Conservation (phyloP, 2,113 vertebrate genomes). For the Nannobrachium achirus region DNA sequence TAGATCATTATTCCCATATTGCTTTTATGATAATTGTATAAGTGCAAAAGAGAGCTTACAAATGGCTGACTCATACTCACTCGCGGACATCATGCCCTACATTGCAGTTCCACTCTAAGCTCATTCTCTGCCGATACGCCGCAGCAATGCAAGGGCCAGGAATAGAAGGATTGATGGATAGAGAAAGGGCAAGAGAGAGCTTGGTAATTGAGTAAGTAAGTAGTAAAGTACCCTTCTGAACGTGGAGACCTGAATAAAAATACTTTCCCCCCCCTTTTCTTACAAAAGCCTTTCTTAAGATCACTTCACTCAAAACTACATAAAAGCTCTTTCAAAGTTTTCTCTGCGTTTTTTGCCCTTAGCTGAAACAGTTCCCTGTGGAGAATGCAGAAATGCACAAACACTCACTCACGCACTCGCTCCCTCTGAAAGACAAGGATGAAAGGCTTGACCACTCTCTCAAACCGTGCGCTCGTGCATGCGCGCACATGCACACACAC, state of each 20-base stretch:
- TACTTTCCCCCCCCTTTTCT: constrained; percentile 57
- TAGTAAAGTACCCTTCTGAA: constrained; percentile 75
- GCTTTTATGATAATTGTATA: neutral
- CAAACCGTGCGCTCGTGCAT: neutral
- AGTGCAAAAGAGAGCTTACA: constrained; percentile 48
- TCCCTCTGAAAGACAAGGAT: constrained; percentile 64
- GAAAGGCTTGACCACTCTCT: constrained; percentile 72
- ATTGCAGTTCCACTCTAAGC: constrained; percentile 65
- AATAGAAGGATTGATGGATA: constrained; percentile 73
- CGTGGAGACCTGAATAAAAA: constrained; percentile 64
- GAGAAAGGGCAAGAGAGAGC: constrained; percentile 57
- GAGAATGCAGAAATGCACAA: constrained; percentile 68
- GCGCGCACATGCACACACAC: constrained; percentile 28
- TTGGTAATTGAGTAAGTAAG: constrained; percentile 78
- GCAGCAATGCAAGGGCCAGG: constrained; percentile 62
- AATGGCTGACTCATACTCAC: constrained; percentile 67
- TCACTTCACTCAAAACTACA: constrained; percentile 81
- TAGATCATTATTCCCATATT: neutral
- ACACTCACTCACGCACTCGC: constrained; percentile 63
- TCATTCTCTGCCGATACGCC: constrained; percentile 70
- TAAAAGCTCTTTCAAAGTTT: constrained; percentile 79
- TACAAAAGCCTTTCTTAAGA: constrained; percentile 71
- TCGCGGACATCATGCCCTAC: constrained; percentile 67
- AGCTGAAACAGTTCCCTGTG: constrained; percentile 71
- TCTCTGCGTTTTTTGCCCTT: constrained; percentile 68